Percentiles rank a stretch among this genome's conserved stretches.
phyloP scores from a whole-genome alignment of 2,113 vertebrate species.

The Lanius ludovicianus region DNA sequence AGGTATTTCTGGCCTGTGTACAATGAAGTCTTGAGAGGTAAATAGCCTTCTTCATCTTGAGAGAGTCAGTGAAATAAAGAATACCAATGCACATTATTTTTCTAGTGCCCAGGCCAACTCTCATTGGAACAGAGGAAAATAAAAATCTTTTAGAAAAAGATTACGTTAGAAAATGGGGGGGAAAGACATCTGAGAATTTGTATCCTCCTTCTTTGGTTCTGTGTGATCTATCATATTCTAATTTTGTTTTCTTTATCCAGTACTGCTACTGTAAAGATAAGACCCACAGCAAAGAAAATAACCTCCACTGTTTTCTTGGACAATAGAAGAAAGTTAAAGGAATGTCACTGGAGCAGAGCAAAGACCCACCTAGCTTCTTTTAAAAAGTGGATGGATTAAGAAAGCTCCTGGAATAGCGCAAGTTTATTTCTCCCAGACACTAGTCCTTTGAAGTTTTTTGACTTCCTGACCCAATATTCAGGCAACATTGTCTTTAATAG shows the following conservation, averaged over 20 bases:
- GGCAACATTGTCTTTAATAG: not conserved
- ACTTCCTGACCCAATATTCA: not conserved
- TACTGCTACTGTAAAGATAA: not conserved
- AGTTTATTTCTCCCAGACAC: not conserved
- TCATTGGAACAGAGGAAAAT: not conserved
- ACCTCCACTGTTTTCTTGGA: not conserved
- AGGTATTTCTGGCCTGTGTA: fast-evolving
- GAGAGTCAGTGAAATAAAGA: not conserved
- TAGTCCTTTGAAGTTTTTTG: not conserved
- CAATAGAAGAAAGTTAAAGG: not conserved
- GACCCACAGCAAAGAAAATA: not conserved
- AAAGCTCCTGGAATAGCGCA: not conserved
- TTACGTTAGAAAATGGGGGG: not conserved
- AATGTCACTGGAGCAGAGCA: not conserved
- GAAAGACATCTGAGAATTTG: not conserved
- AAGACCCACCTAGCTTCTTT: not conserved
- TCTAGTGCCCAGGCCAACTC: not conserved
- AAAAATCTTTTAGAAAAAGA: not conserved
- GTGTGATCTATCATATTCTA: not conserved
- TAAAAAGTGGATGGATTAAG: not conserved
- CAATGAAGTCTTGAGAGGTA: not conserved
- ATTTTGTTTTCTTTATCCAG: not conserved
- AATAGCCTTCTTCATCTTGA: not conserved
- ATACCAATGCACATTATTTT: not conserved
- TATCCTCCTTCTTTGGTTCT: not conserved